These are phyloP conservation scores for Henricia sp. DNA, from an alignment of 53 echinoderm and acorn worm genomes.

Conservation along the genomic window DNA sequence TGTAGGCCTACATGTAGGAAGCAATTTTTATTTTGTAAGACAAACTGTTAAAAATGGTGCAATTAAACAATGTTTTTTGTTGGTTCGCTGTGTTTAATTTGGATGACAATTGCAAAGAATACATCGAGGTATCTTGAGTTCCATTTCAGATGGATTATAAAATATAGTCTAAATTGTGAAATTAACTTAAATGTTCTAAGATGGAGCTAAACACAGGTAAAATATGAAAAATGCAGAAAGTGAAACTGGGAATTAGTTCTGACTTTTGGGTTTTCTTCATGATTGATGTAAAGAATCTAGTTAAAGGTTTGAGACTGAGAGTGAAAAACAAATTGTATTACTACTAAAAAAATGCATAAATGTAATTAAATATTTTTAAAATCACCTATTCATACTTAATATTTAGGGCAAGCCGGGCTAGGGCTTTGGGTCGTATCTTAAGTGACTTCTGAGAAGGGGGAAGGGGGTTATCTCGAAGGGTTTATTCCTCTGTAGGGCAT, in stretches of 20 bases:
- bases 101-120: conserved; percentile 1
- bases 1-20: not conserved
- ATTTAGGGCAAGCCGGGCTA: too few relatives aligned
- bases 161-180: not conserved
- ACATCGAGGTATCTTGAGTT: not conserved
- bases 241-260: not conserved
- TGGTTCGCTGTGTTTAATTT: not conserved
- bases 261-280: not conserved
- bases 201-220: not conserved
- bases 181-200: not conserved
- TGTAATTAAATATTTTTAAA: too few relatives aligned
- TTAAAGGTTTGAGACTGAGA: too few relatives aligned
- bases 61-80: not conserved
- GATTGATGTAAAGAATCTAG: too few relatives aligned
- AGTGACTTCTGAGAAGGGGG: too few relatives aligned
- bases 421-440: too few relatives aligned
- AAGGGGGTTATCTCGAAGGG: too few relatives aligned
- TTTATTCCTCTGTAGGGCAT: too few relatives aligned
- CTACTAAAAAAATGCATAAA: too few relatives aligned
- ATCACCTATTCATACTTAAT: too few relatives aligned
- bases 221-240: not conserved
- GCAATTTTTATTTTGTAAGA: too few relatives aligned
- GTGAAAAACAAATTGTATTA: too few relatives aligned
- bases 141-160: not conserved
- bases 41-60: conserved; percentile 1